These are phyloP conservation scores for Hylomyscus alleni DNA, from an alignment of 2,797 vertebrate species.

Conservation along the genomic window DNA sequence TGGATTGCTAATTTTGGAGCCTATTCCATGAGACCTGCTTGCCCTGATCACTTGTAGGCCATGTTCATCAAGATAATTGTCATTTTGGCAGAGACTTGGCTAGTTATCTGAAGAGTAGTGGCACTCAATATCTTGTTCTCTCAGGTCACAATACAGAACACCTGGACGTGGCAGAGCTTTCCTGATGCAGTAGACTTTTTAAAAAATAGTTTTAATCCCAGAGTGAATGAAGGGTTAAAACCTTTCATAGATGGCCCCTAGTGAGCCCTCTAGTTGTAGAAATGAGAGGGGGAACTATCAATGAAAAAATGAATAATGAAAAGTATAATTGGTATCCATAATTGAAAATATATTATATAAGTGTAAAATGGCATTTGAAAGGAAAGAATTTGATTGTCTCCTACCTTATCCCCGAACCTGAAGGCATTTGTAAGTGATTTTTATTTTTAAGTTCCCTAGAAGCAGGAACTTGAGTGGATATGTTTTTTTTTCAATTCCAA, in stretches of 20 bases:
- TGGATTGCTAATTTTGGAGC: constrained; percentile 42
- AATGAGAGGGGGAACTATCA: not conserved
- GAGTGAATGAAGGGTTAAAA: constrained; percentile 37
- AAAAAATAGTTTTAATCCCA: constrained; percentile 64
- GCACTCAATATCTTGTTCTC: constrained; percentile 38
- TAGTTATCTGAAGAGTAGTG: constrained; percentile 58
- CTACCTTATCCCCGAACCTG: not conserved
- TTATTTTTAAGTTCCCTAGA: not conserved
- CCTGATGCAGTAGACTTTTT: constrained; percentile 13
- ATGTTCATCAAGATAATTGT: constrained; percentile 47
- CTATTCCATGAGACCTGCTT: constrained; percentile 9
- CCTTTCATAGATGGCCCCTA: not conserved
- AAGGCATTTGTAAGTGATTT: constrained; percentile 24
- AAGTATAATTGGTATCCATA: not conserved
- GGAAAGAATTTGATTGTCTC: constrained; percentile 22
- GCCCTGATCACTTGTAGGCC: constrained; percentile 35
- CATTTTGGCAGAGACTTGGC: not conserved
- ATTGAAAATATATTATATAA: not conserved
- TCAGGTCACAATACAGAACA: not conserved
- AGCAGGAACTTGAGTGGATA: not conserved
- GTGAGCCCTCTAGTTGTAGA: not conserved
- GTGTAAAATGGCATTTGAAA: constrained; percentile 1
- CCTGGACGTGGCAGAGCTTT: constrained; percentile 38
- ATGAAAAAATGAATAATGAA: constrained; percentile 26
- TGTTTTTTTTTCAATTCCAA: constrained; percentile 24